A percentile compares a stretch with the other conserved stretches of the same genome.
These are phyloP conservation scores for Pollenia labialis DNA, from an alignment of 2,888 invertebrate genomes.

Conservation along the genomic window DNA sequence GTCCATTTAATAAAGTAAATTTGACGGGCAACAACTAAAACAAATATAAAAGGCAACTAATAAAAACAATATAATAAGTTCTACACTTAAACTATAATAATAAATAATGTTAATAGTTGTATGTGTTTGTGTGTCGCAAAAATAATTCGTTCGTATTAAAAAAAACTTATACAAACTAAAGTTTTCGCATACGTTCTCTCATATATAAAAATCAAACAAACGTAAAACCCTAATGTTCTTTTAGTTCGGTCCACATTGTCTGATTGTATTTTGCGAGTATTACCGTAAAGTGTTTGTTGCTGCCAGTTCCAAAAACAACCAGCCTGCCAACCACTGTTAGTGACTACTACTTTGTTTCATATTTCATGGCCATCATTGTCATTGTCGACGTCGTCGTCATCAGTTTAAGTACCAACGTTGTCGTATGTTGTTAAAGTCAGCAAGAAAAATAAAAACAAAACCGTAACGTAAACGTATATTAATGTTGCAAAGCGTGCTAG, in stretches of 20 bases:
- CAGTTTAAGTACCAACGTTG: conserved; percentile 47
- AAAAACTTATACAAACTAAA: not conserved
- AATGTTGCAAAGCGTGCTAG: conserved; percentile 27
- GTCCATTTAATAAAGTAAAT: conserved; percentile 18
- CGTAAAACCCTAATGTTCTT: conserved; percentile 3
- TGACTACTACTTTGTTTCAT: conserved; percentile 40
- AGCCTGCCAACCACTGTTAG: not conserved
- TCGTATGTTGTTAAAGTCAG: conserved; percentile 34
- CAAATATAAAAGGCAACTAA: conserved; percentile 9
- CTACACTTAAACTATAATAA: not conserved
- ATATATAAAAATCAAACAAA: not conserved
- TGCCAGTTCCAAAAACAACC: conserved; percentile 65
- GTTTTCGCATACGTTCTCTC: not conserved
- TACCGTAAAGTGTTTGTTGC: conserved; percentile 77
- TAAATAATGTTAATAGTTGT: no score
- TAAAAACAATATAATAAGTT: not conserved
- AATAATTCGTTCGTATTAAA: no score
- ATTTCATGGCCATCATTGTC: conserved; percentile 47
- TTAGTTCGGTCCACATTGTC: conserved; percentile 9
- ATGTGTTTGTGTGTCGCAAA: no score
- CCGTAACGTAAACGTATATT: conserved; percentile 22
- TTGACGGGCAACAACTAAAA: not conserved
- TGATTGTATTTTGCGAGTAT: conserved; percentile 80
- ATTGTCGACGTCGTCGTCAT: conserved; percentile 9
- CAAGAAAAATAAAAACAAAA: not conserved